Percentiles rank a stretch among this genome's conserved stretches.
Conservation (phyloP, 2,797 vertebrate species). For the Tolypeutes matacus region DNA sequence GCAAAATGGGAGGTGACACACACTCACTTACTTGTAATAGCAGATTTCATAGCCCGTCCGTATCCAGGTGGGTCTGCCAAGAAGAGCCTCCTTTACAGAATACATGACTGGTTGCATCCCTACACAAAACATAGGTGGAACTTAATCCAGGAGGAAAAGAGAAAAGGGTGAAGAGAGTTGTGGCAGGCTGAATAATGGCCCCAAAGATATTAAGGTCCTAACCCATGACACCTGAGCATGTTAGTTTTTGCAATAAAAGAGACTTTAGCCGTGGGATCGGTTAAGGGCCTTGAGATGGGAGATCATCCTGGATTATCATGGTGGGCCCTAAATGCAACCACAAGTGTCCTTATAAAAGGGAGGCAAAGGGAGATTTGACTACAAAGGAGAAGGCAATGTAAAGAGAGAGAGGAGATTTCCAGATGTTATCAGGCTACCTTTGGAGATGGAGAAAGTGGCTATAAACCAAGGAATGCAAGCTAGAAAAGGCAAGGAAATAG, state of each 20-base stretch:
- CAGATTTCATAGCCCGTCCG: slow-evolving; percentile 93
- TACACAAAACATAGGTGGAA: slow-evolving; percentile 81
- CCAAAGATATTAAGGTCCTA: not conserved
- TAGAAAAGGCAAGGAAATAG: not conserved
- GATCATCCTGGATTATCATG: not conserved
- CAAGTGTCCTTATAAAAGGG: not conserved
- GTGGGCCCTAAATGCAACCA: not conserved
- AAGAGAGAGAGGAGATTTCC: not conserved
- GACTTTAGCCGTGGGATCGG: not conserved
- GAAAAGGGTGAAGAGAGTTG: not conserved
- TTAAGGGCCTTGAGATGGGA: not conserved
- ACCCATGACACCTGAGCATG: not conserved
- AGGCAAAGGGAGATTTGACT: not conserved
- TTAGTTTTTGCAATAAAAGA: not conserved
- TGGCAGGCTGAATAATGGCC: not conserved
- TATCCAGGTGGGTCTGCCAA: slow-evolving; percentile 92
- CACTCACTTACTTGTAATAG: slow-evolving; percentile 93
- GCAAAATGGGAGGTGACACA: not conserved
- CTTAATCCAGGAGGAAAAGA: not conserved
- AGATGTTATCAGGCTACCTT: not conserved
- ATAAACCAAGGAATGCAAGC: not conserved
- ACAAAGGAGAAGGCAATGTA: not conserved
- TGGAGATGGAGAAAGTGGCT: not conserved
- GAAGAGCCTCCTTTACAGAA: slow-evolving; percentile 94
- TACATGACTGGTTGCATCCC: slow-evolving; percentile 96